Evolutionary conservation across 2,113 vertebrate species (phyloP).

Genomic region (Baryphthengus martii): DNA sequence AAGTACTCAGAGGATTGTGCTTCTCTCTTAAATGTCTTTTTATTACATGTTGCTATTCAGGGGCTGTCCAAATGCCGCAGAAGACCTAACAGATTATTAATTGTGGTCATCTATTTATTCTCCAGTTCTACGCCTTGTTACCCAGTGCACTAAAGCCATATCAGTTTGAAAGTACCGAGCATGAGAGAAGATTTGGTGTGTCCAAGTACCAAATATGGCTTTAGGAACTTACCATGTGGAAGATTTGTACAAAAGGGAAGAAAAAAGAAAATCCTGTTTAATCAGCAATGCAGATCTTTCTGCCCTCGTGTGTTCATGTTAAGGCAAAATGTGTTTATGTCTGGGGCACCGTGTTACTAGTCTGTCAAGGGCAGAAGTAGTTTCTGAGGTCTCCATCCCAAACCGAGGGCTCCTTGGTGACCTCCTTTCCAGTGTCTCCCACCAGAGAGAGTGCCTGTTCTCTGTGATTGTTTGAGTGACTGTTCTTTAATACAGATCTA

Average conservation of each 20-base stretch:
- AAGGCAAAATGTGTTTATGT: background rate
- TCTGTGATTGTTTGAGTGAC: background rate
- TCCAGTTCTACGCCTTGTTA: background rate
- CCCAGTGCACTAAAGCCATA: rapidly evolving
- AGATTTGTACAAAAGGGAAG: background rate
- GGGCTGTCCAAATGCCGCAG: background rate
- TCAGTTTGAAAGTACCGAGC: background rate
- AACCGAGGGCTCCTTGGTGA: background rate
- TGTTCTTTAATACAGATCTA: background rate
- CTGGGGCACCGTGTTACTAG: background rate
- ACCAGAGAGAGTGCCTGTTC: background rate
- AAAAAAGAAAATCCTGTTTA: background rate
- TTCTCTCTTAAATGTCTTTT: background rate
- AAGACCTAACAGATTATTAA: background rate
- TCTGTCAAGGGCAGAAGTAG: background rate
- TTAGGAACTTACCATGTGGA: constrained; percentile 16
- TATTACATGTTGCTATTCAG: background rate
- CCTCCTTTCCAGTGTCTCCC: background rate
- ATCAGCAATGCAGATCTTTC: background rate
- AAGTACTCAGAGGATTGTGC: background rate
- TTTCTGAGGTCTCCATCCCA: background rate
- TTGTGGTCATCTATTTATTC: background rate
- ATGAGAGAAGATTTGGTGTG: no score
- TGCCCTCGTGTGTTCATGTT: background rate
- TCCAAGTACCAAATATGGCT: background rate